A percentile compares a stretch with the other conserved stretches of the same genome.
phyloP scores from a whole-genome alignment of 2,113 vertebrate genomes.

The Crotalus helleri region DNA sequence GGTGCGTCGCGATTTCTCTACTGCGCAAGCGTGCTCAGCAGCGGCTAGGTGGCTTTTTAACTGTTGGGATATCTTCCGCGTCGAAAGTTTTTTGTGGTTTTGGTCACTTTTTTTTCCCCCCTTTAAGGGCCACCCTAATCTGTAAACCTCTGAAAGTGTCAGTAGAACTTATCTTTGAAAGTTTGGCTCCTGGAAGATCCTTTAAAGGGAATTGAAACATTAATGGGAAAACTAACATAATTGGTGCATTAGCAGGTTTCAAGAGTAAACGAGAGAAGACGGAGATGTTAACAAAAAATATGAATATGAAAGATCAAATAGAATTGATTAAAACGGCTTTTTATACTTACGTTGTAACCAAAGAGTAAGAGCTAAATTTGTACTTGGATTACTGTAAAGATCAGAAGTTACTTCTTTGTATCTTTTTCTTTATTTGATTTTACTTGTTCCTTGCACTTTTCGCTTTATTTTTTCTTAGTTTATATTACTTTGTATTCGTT shows the following conservation, averaged over 20 bases:
- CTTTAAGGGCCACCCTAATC: not conserved
- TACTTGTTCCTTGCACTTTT: not conserved
- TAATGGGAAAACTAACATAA: not conserved
- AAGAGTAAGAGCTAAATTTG: not conserved
- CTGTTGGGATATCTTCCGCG: not conserved
- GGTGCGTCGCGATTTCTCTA: not conserved
- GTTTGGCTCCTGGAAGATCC: not conserved
- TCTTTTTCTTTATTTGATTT: not conserved
- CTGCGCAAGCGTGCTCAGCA: not conserved
- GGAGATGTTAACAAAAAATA: not conserved
- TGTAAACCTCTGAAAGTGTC: not conserved
- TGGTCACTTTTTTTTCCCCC: not conserved
- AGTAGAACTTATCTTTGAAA: not conserved
- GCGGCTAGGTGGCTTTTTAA: not conserved
- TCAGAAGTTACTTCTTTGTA: not conserved
- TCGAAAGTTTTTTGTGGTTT: not conserved
- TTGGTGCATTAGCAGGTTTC: not conserved
- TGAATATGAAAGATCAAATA: not conserved
- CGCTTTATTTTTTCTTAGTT: not conserved
- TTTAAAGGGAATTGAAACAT: not conserved
- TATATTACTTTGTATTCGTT: not conserved
- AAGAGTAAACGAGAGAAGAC: not conserved
- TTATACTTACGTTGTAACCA: not conserved
- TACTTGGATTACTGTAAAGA: not conserved
- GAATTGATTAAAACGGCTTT: not conserved